Evolutionary conservation across 1,140 invertebrate genomes (phyloP), one percentile per base, ranked within the genome.

Genomic region (Sitobion miscanthi): DNA sequence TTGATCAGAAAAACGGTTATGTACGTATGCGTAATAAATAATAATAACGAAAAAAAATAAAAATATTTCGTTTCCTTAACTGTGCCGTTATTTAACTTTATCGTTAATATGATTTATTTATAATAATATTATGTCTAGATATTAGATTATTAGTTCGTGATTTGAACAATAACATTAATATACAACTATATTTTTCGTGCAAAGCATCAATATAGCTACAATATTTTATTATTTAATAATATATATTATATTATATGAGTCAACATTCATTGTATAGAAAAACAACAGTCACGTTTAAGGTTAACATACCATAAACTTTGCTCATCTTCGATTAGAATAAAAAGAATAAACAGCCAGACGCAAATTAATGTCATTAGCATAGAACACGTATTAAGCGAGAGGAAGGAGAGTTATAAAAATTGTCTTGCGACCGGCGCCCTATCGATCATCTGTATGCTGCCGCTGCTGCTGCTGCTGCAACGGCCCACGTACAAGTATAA

Each of bases 361-460:
- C 90, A 89, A 89, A 89, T 89, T 57, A 57, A 89, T 57, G 88
- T 42, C 88, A 89, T 89, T 89, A 89, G 52, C 52, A 57, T 89
- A 38, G 86, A 35, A n/a, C 35, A 89, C 45, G 30, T 23, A 54
- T 47, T 20, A 38, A 17, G 1, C 49, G 30, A 52, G 49, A 54
- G 52, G 52, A 42, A 25, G 38, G 54, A 35, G 35, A 49, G 62
- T 91, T 77, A 49, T 83, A 82, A 83, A 83, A 83, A 91, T 82
- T 42, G 90, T 82, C 62, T 91, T 21, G 69, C 45, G 90, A 38
- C 35, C 47, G 90, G 82, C 91, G 91, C 91, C 91, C 49, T 86
- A 93, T 86, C 82, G 82, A 93, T 93, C 91, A 86, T 38, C 23
- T 23, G 3, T 23, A 17, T 87, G 14, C 49, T 49, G 47, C 42